Evolutionary conservation across 2,113 vertebrate species (phyloP), one percentile per base, ranked within the genome.

Genomic region (Hippocampus zosterae): DNA sequence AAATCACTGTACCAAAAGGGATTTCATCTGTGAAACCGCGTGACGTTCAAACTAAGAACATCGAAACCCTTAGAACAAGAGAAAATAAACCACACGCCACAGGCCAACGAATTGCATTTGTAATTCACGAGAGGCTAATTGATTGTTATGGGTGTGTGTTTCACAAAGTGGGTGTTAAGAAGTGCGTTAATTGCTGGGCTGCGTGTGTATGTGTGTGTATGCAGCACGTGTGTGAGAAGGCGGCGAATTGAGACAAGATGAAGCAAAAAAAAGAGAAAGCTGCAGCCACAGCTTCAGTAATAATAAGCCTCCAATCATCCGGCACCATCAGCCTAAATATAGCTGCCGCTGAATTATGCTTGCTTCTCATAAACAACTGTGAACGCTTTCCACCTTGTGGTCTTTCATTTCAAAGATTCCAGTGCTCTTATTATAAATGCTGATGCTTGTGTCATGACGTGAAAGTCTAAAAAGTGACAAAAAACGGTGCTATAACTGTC

Each of bases 261-360:
- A 86, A 86, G 79, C 84, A 90, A 84, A 76, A 88, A 78, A 29
- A 29, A 10, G 6, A 37, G 33, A 42, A 65, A 46, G 63, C 80
- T 89, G 81, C 89, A 85, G 85, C 87, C 87, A 74, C 79, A 85
- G 85, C 84, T 88, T 84, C 82, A 86, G 85, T 82, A 86, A 84
- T 88, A 87, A 89, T 85, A 85, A 81, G 83, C 81, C 86, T 86
- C 62, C 55, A 74, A 37, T 60, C 57, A 60, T 60, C 57, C 25
- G 57, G 76, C 78, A 75, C 78, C 82, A 84, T 77, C 79, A 71
- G 76, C 81, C 85, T 88, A 91, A 86, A 89, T 90, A 90, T 89
- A 90, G 87, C 84, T 74, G 78, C 73, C 68, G 72, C 76, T 81
- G 74, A 79, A 23, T 83, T 78, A 74, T 81, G 77, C 74, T 87